These are phyloP conservation scores for Seira sanloemensis DNA, from an alignment of 2,888 invertebrate species.

Conservation along the genomic window DNA sequence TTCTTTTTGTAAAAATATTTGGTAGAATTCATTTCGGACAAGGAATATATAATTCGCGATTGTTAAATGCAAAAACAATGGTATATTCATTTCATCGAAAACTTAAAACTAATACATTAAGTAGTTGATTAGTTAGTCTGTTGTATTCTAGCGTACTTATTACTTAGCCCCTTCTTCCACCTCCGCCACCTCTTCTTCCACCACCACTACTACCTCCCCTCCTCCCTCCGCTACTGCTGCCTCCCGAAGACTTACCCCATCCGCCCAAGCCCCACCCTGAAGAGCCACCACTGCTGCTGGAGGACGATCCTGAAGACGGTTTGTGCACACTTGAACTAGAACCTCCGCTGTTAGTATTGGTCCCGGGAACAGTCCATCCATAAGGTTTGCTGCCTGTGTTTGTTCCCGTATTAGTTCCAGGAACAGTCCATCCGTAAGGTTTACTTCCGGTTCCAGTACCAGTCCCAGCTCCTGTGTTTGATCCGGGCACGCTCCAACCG, in stretches of 20 bases:
- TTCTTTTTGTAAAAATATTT: no score
- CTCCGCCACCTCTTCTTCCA: slow-evolving; percentile 65
- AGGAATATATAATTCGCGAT: no score
- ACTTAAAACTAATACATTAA: no score
- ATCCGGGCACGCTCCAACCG: slow-evolving; percentile 58
- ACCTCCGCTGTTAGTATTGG: neutral
- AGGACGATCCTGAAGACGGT: slow-evolving; percentile 7
- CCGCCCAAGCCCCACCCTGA: slow-evolving; percentile 42
- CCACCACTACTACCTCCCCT: slow-evolving; percentile 57
- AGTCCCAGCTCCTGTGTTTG: slow-evolving; percentile 34
- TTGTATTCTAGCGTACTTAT: neutral
- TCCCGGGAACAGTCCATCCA: slow-evolving; percentile 6
- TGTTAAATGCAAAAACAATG: no score
- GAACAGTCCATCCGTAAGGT: slow-evolving; percentile 47
- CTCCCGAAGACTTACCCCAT: slow-evolving; percentile 9
- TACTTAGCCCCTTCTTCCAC: slow-evolving; percentile 67
- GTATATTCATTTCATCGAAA: no score
- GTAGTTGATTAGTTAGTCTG: neutral
- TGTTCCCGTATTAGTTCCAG: slow-evolving; percentile 4
- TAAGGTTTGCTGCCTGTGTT: neutral
- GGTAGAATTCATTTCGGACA: no score
- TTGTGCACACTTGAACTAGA: neutral
- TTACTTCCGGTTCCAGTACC: slow-evolving; percentile 24
- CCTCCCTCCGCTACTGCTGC: slow-evolving; percentile 36
- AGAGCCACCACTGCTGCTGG: slow-evolving; percentile 22